Evolutionary conservation across 2,113 vertebrate genomes (phyloP), one percentile per base, ranked within the genome.

Genomic region (Desmodus rotundus): DNA sequence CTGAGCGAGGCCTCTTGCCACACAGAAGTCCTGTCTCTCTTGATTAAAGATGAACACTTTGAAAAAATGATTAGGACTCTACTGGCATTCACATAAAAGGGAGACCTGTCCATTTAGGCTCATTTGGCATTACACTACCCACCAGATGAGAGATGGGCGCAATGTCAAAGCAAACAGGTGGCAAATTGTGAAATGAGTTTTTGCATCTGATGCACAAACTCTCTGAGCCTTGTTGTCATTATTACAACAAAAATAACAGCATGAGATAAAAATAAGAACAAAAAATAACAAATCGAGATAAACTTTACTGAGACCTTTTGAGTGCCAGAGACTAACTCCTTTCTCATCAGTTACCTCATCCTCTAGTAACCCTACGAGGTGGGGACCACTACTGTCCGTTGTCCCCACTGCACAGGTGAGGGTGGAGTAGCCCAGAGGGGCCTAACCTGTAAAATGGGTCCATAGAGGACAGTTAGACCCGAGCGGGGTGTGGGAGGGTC

Each of bases 31-130:
- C 61, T 93, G 89, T 41, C 95, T 97, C 74, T 94, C 89, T 88
- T 94, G 77, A 76, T 97, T 91, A 95, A 83, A 98, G 68, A 68
- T 54, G n/a, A 95, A 31, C 28, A 38, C 91, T 95, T 92, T 26
- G 87, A 91, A 95, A 95, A 85, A 94, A n/a, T 61, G 70, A 74
- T 56, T 78, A 96, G 80, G 0, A 2, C 80, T 68, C 86, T 36
- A 92, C 95, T 41, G 95, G 24, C 10, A 24, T 7, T 65, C 28
- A n/a, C 38, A 3, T 86, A 38, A 90, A 97, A 91, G 0, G 0
- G 28, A 80, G 54, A 73, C 72, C 43, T 33, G 65, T 47, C 89
- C 90, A 56, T 65, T 73, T 89, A 88, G 58, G 16, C 0, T 77
- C n/a, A 73, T 93, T 70, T 11, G 17, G 0, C 0, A 0, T 38